Evolutionary conservation across 2,797 vertebrate species (phyloP).

Genomic region (Peromyscus nudipes): DNA sequence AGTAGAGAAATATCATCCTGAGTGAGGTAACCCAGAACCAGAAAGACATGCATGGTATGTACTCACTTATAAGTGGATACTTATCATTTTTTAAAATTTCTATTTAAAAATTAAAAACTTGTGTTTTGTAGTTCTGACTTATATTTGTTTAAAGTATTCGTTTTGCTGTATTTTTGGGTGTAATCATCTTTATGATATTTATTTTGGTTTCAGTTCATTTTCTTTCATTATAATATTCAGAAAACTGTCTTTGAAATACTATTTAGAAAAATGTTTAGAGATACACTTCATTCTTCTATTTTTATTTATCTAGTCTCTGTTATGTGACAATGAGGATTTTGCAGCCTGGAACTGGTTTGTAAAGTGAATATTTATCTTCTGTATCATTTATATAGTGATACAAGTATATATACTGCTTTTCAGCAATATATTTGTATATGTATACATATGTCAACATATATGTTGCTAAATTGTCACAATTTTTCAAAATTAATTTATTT

Average conservation of each 20-base stretch:
- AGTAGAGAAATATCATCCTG: neutral
- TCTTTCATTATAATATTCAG: neutral
- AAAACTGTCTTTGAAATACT: neutral
- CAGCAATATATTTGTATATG: neutral
- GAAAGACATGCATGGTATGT: neutral
- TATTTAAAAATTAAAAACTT: neutral
- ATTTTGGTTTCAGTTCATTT: neutral
- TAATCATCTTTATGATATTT: neutral
- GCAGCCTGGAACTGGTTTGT: neutral
- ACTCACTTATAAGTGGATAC: neutral
- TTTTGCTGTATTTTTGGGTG: neutral
- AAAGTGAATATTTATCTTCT: neutral
- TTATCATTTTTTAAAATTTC: neutral
- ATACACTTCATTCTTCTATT: neutral
- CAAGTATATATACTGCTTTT: neutral
- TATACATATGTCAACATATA: neutral
- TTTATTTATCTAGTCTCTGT: neutral
- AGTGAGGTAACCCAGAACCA: neutral
- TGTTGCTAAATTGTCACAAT: neutral
- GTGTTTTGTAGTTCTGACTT: neutral
- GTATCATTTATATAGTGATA: neutral
- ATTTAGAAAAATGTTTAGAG: neutral
- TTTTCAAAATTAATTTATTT: neutral
- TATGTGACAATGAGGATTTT: neutral
- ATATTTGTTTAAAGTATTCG: neutral